Evolutionary conservation across 2,797 vertebrate species (phyloP).

Genomic region (Apogon talboti): DNA sequence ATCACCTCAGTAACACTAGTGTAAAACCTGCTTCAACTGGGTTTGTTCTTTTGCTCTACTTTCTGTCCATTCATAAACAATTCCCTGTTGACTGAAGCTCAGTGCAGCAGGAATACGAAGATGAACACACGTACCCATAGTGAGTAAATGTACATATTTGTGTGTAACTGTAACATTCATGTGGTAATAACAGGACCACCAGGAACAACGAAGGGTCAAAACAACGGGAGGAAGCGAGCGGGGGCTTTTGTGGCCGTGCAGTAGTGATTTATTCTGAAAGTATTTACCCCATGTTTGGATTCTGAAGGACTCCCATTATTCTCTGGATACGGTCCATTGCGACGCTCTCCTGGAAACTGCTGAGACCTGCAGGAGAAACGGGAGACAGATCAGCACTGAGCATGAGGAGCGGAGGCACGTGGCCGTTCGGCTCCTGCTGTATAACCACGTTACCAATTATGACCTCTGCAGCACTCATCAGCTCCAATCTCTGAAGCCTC

Average conservation of each 20-base stretch:
- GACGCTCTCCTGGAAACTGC: slow-evolving; percentile 74
- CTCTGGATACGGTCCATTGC: slow-evolving; percentile 77
- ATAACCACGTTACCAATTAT: background rate
- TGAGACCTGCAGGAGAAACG: slow-evolving; percentile 62
- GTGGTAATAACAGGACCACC: background rate
- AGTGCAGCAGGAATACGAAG: too few species aligned
- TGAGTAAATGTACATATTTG: too few species aligned
- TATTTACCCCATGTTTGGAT: slow-evolving; percentile 67
- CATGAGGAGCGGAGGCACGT: background rate
- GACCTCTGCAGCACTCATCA: background rate
- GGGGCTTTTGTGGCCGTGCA: background rate
- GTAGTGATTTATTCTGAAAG: background rate
- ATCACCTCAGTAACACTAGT: too few species aligned
- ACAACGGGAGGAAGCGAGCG: background rate
- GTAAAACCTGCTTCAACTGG: too few species aligned
- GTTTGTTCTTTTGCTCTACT: too few species aligned
- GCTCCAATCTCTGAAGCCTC: background rate
- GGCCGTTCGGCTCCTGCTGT: background rate
- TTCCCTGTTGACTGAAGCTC: too few species aligned
- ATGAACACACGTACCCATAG: too few species aligned
- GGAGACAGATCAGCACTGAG: background rate
- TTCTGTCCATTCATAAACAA: too few species aligned
- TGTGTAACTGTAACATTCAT: too few species aligned
- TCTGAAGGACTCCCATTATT: slow-evolving; percentile 76
- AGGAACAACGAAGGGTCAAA: background rate